phyloP scores from a whole-genome alignment of 2,113 vertebrate species.

The Laterallus jamaicensis region DNA sequence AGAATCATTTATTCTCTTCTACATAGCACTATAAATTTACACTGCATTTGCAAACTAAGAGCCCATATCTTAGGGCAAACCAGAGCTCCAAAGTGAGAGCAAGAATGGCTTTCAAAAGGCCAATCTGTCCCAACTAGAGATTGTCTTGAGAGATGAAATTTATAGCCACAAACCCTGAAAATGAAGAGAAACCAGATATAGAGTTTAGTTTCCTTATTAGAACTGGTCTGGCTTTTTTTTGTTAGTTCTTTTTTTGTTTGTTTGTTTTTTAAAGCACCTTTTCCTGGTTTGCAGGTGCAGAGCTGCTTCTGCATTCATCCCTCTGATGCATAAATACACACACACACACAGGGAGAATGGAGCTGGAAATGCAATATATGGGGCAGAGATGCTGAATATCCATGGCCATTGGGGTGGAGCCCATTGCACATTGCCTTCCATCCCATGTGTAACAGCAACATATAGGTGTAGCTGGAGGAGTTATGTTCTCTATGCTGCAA shows the following conservation, averaged over 20 bases:
- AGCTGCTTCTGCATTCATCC: neutral
- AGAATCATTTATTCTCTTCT: slow-evolving; percentile 66
- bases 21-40: slow-evolving; percentile 58
- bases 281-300: neutral
- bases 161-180: slow-evolving; percentile 3
- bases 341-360: neutral
- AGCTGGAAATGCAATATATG: neutral
- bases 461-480: neutral
- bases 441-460: accelerated
- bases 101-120: slow-evolving; percentile 42
- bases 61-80: slow-evolving; percentile 52
- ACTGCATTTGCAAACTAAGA: slow-evolving; percentile 61
- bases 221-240: neutral
- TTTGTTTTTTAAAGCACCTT: neutral
- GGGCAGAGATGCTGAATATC: neutral
- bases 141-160: neutral
- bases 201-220: neutral
- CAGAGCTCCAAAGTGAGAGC: slow-evolving; percentile 24
- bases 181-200: neutral
- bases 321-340: neutral
- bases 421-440: neutral
- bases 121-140: slow-evolving; percentile 31
- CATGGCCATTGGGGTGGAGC: neutral
- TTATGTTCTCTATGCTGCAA: neutral
- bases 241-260: neutral